A percentile compares a stretch with the other conserved stretches of the same genome.
phyloP scores from a whole-genome alignment of 2,888 invertebrate species.

The Sarcophaga caerulescens region DNA sequence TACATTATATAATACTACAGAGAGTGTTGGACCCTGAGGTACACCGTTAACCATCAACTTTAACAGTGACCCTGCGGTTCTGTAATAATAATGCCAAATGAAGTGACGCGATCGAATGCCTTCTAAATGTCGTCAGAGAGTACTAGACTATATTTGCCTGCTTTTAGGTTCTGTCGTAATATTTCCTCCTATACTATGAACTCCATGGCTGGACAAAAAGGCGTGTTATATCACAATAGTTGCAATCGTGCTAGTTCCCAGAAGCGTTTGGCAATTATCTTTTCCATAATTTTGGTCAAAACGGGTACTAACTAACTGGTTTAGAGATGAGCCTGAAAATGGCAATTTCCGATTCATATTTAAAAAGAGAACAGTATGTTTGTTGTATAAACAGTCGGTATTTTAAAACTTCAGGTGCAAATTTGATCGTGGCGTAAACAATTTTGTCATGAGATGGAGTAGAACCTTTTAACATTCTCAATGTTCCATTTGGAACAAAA shows the following conservation, averaged over 20 bases:
- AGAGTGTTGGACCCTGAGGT: too few species aligned
- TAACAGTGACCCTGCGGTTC: too few species aligned
- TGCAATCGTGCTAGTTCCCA: neutral
- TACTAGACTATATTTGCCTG: conserved; percentile 6
- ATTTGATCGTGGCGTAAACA: conserved; percentile 11
- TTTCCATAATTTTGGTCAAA: conserved; percentile 24
- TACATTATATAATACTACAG: too few species aligned
- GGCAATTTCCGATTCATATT: conserved; percentile 17
- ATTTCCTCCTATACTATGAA: conserved; percentile 21
- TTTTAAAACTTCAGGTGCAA: neutral
- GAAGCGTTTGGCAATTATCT: conserved; percentile 16
- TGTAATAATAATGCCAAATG: neutral
- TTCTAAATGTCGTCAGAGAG: conserved; percentile 28
- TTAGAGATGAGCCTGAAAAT: conserved; percentile 27
- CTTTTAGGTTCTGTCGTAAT: conserved; percentile 1
- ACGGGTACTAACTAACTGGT: conserved; percentile 4
- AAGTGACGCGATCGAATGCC: conserved; percentile 10
- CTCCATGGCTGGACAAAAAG: conserved; percentile 8
- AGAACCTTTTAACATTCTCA: neutral
- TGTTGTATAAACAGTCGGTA: conserved; percentile 8
- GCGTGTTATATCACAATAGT: conserved; percentile 32
- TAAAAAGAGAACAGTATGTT: conserved; percentile 7
- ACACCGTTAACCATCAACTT: too few species aligned
- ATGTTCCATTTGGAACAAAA: neutral
- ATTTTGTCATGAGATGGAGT: conserved; percentile 8